Evolutionary conservation across 2,113 vertebrate species (phyloP), one percentile per base, ranked within the genome.

Genomic region (Tor tambroides): DNA sequence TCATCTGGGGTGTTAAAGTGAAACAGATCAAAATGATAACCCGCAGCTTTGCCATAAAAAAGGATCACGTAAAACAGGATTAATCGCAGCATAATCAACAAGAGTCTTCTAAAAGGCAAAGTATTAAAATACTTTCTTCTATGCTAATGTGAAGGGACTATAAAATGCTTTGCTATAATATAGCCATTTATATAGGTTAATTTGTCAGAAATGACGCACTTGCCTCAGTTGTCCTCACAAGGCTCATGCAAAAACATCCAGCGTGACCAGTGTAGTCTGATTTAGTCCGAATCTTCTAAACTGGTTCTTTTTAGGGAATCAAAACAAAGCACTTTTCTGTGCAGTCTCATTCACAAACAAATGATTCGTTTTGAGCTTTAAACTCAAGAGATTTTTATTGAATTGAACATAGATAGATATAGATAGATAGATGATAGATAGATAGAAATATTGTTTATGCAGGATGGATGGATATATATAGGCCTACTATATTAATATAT

Each of bases 21-120:
- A 81, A 65, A 81, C 4, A 6, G 15, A 81, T 81, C 38, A 11
- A 41, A 43, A 46, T 26, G 56, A 81, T 65, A 81, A 30, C 80
- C n/a, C 4, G 15, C 59, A 65, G 28, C 32, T 72, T 65, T 81
- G 35, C 54, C 78, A 80, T n/a, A 75, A 75, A 46, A 74, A 14
- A 26, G 6, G 35, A 43, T 61, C 5, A 11, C 46, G 14, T 63
- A 61, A 54, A 78, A 38, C 7, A 80, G 23, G 30, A 80, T 80
- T 41, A 7, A 46, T 75, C n/a, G 6, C 2, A 26, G 41, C 32
- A 41, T 72, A 38, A 72, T 75, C 1, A 75, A 46, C 23, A 26
- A 46, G 23, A 43, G 23, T 12, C 8, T 72, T 38, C 69, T 12
- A 41, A 41, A 41, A 72, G 35, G 32, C 32, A 41, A 72, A 23